Base-by-base conservation (phyloP, 2,797 vertebrate genomes). In the Sebastes matsubarae region DNA sequence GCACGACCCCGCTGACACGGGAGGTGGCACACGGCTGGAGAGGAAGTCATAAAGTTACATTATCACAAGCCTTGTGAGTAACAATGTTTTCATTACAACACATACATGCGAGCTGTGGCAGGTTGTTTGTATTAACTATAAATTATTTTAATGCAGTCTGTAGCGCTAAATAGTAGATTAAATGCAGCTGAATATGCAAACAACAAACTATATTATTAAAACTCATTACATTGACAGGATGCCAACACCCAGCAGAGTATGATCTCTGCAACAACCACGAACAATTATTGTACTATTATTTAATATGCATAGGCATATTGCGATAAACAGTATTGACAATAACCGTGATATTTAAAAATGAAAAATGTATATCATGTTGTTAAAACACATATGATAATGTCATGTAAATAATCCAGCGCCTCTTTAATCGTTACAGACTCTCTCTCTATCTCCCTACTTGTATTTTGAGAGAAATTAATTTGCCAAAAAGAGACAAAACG, bases 1-100 rank as follows among this genome's bases (percentile, higher is more conserved):
- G 84, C 90, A 88, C 92, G 84, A 87, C 88, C 79, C 82, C 76
- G 79, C 78, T 69, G 58, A 87, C 79, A 72, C 81, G 10, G 59
- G 80, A 80, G 80, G 77, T 77, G 84, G 81, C 84, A 86, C 87
- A 86, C 34, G 77, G 81, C 79, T 25, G 63, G 60, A 79, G 77
- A 36, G 77, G 79, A 86, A 70, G 61, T 57, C 79, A 79, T 80
- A 83, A 84, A 83, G 79, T 75, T 79, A 67, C 38, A 77, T 77
- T 79, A 79, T 81, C 67, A 82, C 52, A 81, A 67, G 73, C 68
- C 52, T 42, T 3, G 14, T 42, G 38, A 42, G 38, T 42, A 42
- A 73, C 36, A 52, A 75, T 50, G 65, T 61, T 88, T 71, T 50
- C 42, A 81, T 85, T 79, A 71, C 34, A 77, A 32, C 73, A 79